Evolutionary conservation across 2,797 vertebrate species (phyloP).

Genomic region (Florisuga fusca): DNA sequence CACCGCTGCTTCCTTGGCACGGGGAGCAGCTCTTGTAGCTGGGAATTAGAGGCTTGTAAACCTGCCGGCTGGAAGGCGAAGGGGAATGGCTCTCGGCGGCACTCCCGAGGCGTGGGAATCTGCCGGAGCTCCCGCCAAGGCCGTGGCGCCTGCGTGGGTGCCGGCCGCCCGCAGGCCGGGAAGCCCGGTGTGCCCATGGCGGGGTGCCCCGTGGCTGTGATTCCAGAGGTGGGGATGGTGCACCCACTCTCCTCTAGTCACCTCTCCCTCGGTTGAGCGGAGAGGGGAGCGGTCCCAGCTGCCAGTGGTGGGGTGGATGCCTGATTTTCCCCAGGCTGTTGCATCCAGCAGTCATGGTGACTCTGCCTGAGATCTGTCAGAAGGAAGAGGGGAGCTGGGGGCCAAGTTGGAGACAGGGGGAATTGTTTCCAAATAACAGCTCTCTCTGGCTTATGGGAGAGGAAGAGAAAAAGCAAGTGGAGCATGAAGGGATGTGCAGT

Average conservation of each 20-base stretch:
- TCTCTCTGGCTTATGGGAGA: not conserved
- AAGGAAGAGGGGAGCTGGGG: not conserved
- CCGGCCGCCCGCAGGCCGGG: accelerated
- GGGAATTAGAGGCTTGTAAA: slow-evolving; percentile 74
- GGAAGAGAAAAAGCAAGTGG: not conserved
- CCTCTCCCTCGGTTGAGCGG: not conserved
- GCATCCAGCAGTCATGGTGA: not conserved
- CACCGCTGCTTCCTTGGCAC: slow-evolving; percentile 77
- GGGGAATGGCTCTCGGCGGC: not conserved
- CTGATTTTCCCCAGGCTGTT: not conserved
- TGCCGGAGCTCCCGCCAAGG: not conserved
- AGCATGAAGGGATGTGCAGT: accelerated
- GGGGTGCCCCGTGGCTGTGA: not conserved
- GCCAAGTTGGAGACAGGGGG: not conserved
- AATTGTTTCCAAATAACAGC: not conserved
- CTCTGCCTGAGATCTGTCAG: not conserved
- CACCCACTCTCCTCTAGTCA: not conserved
- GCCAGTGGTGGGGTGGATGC: not conserved
- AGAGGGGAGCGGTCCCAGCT: not conserved
- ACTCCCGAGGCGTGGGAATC: slow-evolving; percentile 13
- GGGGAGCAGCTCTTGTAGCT: slow-evolving; percentile 55
- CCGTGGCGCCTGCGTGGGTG: not conserved
- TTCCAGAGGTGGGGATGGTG: not conserved
- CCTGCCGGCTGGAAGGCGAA: slow-evolving; percentile 23
- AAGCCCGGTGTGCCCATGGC: accelerated